phyloP scores from a whole-genome alignment of 1,140 invertebrate genomes.

The Magallana gigas region DNA sequence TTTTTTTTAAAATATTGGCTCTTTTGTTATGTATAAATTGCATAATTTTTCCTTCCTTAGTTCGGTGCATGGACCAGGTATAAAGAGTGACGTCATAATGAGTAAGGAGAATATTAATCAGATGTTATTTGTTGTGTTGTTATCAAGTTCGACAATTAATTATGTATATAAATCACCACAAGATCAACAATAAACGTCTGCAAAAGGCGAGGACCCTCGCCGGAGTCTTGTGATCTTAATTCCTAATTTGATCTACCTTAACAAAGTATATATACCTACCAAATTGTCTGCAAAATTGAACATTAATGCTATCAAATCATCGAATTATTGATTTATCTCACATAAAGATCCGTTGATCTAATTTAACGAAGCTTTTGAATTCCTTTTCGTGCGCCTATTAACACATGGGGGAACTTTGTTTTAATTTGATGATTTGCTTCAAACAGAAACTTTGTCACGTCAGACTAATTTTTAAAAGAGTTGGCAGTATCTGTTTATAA shows the following conservation, averaged over 20 bases:
- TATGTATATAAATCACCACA: conserved; percentile 6
- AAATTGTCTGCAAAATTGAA: neutral
- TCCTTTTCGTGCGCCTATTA: conserved; percentile 8
- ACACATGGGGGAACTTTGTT: neutral
- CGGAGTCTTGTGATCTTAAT: neutral
- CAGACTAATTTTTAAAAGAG: neutral
- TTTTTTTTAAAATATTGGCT: too few relatives aligned
- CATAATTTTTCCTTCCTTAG: too few relatives aligned
- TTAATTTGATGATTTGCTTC: neutral
- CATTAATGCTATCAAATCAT: conserved; percentile 1
- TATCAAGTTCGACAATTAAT: conserved; percentile 17
- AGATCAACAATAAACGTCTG: neutral
- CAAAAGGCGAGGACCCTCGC: neutral
- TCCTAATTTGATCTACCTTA: neutral
- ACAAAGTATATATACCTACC: neutral
- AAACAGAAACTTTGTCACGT: neutral
- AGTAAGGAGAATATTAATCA: conserved; percentile 23
- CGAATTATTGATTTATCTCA: neutral
- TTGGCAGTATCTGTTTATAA: conserved; percentile 1
- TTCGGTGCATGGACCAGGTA: too few relatives aligned
- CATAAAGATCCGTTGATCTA: conserved; percentile 12
- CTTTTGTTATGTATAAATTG: too few relatives aligned
- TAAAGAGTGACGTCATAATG: conserved; percentile 4
- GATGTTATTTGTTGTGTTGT: conserved; percentile 30
- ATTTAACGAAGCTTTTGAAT: neutral